Evolutionary conservation across 2,113 vertebrate genomes (phyloP).

Genomic region (Sciurus niger): DNA sequence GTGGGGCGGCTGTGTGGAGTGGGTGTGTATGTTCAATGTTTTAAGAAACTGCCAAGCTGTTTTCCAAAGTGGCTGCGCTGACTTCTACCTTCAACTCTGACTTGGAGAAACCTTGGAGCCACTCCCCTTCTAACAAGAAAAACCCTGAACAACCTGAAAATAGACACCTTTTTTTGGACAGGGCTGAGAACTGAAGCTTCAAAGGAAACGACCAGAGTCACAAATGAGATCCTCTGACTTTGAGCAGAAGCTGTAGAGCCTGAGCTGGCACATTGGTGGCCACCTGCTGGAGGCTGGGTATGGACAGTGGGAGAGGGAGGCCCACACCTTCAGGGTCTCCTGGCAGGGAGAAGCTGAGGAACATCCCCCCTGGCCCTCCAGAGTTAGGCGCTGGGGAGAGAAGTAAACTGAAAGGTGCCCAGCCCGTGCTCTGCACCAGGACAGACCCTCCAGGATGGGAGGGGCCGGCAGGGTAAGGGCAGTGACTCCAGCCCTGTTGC

Average conservation of each 20-base stretch:
- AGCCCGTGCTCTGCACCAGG: too few relatives aligned
- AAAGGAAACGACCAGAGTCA: background rate
- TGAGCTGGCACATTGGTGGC: background rate
- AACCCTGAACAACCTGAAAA: too few relatives aligned
- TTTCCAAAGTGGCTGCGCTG: too few relatives aligned
- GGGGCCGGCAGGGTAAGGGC: too few relatives aligned
- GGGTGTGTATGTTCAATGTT: too few relatives aligned
- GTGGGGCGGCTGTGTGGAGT: too few relatives aligned
- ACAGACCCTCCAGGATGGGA: background rate
- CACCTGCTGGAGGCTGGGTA: background rate
- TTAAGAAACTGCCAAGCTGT: too few relatives aligned
- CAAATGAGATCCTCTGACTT: background rate
- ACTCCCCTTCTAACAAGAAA: too few relatives aligned
- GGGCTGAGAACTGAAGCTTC: background rate
- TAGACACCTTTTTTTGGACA: background rate
- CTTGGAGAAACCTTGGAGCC: too few relatives aligned
- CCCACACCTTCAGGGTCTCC: too few relatives aligned
- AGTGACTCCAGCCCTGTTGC: background rate
- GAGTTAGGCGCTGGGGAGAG: too few relatives aligned
- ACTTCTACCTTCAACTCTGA: too few relatives aligned
- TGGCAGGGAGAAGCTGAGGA: background rate
- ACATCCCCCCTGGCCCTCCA: rapidly evolving
- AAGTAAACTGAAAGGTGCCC: background rate
- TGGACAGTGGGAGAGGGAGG: background rate
- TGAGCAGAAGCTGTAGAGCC: background rate